Evolutionary conservation across 2,797 vertebrate species (phyloP).

Genomic region (Chiroxiphia lanceolata): DNA sequence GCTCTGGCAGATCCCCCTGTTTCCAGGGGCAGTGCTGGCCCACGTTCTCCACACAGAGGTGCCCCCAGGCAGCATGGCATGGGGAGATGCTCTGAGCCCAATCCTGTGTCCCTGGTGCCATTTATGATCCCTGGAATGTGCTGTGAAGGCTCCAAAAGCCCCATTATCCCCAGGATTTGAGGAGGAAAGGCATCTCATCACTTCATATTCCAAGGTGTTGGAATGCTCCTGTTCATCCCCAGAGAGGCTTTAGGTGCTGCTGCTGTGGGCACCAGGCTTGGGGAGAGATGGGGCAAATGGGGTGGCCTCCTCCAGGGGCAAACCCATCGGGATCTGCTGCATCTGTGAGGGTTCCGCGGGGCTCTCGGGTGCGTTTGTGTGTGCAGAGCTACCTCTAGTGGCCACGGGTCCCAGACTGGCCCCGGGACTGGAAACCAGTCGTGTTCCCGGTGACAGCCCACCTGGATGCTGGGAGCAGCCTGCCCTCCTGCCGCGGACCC

Average conservation of each 20-base stretch:
- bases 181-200: background rate
- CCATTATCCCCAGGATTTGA: background rate
- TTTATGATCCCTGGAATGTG: background rate
- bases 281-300: accelerated
- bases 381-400: conserved; percentile 62
- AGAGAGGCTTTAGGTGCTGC: background rate
- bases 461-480: background rate
- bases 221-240: background rate
- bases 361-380: background rate
- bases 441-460: background rate
- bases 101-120: background rate
- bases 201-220: accelerated
- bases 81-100: background rate
- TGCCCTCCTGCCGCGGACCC: background rate
- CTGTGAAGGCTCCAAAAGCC: background rate
- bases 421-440: too few species aligned
- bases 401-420: background rate
- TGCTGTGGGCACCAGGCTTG: background rate
- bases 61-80: background rate
- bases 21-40: background rate
- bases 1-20: background rate
- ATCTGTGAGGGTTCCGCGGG: accelerated
- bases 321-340: accelerated
- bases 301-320: accelerated
- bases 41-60: accelerated